Evolutionary conservation across 2,888 invertebrate genomes (phyloP).

Genomic region (Hylaea fasciaria): DNA sequence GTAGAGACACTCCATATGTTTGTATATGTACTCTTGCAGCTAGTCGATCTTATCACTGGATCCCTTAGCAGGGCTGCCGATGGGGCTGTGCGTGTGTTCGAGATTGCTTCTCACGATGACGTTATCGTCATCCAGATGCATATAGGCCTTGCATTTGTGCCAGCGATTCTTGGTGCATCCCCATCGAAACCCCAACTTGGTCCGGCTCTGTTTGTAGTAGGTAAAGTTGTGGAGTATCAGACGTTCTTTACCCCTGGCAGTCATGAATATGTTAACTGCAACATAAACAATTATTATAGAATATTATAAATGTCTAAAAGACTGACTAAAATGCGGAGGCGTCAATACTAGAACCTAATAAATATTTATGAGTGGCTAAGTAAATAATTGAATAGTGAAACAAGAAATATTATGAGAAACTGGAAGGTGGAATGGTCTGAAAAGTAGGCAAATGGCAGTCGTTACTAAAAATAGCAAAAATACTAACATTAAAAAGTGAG

Average conservation of each 20-base stretch:
- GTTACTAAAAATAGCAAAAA: too few species aligned
- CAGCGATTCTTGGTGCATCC: slow-evolving; percentile 80
- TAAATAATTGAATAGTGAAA: too few species aligned
- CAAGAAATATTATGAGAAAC: too few species aligned
- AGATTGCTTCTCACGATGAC: slow-evolving; percentile 76
- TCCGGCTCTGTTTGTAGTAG: slow-evolving; percentile 77
- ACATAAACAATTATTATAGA: slow-evolving; percentile 40
- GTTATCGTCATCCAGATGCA: slow-evolving; percentile 76
- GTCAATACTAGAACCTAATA: not conserved
- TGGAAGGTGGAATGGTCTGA: too few species aligned
- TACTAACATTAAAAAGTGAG: too few species aligned
- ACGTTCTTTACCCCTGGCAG: slow-evolving; percentile 74
- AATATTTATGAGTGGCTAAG: too few species aligned
- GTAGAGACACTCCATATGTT: slow-evolving; percentile 30
- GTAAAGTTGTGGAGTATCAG: slow-evolving; percentile 73
- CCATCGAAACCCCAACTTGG: slow-evolving; percentile 75
- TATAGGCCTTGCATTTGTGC: slow-evolving; percentile 76
- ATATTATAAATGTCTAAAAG: slow-evolving; percentile 2
- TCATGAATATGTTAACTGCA: slow-evolving; percentile 83
- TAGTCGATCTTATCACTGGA: slow-evolving; percentile 16
- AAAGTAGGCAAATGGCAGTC: too few species aligned
- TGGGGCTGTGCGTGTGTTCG: slow-evolving; percentile 74
- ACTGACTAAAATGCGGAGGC: not conserved
- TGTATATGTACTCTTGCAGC: slow-evolving; percentile 34
- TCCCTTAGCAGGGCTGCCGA: slow-evolving; percentile 35